Evolutionary conservation across 2,888 invertebrate genomes (phyloP), one percentile per base, ranked within the genome.

Genomic region (Folsomia manolachei): DNA sequence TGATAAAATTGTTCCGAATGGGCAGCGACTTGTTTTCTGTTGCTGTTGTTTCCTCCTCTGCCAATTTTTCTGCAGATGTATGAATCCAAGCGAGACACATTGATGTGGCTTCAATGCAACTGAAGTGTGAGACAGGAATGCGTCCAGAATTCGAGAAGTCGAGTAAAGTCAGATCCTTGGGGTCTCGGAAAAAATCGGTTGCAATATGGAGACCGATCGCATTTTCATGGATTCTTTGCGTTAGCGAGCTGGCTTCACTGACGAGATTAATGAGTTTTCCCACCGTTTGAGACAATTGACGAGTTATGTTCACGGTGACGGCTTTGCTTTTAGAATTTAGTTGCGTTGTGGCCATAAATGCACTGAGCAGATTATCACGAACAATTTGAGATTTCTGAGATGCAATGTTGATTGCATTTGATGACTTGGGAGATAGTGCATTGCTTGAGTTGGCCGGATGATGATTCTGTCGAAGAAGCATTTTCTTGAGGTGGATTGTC

Each of bases 181-280:
- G 75, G 19, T 75, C 68, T 0, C 77, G 73, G 39, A 77, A 66
- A 63, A 71, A 77, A 63, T 77, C 77, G 63, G 71, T 75, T 9
- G 62, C 73, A n/a, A 77, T 69, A 53, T 77, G 75, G 18, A 77
- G 60, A 0, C 77, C 77, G 1, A 75, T 53, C 2, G 77, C 73
- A 9, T 71, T 77, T 24, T 77, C 75, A 19, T 75, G 69, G 39
- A 77, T 70, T 52, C 74, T 24, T 23, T 71, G 61, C 0, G 73
- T 70, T 25, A 77, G 63, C 0, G 70, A 71, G 25, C 66, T 69
- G 9, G 72, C 72, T 60, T 75, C 75, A 1, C 70, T 69, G 14
- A 39, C 39, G 7, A 39, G 4, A 14, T 14, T 39, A 21, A 73
- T 73, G 52, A 73, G 27, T 9, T 70, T 73, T 18, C 72, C 52